phyloP scores from a whole-genome alignment of 1,140 invertebrate genomes.

The Cephus cinctus region DNA sequence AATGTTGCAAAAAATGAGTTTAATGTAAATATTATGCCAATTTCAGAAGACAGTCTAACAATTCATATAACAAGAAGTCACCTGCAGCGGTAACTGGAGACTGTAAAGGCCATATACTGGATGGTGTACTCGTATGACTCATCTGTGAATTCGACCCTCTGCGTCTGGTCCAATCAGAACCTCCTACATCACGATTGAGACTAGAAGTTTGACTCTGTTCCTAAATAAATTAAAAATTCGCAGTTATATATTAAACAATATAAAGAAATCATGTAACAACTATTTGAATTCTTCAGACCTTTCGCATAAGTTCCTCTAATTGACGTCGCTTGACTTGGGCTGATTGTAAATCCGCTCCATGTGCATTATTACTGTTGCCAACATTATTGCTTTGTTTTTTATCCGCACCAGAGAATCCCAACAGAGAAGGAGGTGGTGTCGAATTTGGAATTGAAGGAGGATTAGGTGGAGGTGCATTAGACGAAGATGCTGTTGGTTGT shows the following conservation, averaged over 20 bases:
- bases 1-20: background rate
- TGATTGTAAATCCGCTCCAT: conserved; percentile 24
- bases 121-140: conserved; percentile 40
- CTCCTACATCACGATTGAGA: conserved; percentile 37
- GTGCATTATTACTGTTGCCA: conserved; percentile 4
- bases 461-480: conserved; percentile 17
- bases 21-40: background rate
- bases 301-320: conserved; percentile 45
- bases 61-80: too few relatives aligned
- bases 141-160: conserved; percentile 37
- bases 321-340: conserved; percentile 38
- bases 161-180: conserved; percentile 32
- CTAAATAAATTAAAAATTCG: conserved; percentile 17
- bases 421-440: conserved; percentile 26
- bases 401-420: conserved; percentile 5
- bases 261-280: conserved; percentile 1
- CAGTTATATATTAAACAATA: conserved; percentile 8
- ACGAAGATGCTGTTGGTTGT: conserved; percentile 23
- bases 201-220: conserved; percentile 37
- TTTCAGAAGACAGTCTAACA: too few relatives aligned
- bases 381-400: conserved; percentile 40
- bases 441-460: conserved; percentile 23
- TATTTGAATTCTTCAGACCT: conserved; percentile 27
- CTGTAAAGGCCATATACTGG: conserved; percentile 35
- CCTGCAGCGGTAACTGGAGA: conserved; percentile 26